Percentiles rank a stretch among this genome's conserved stretches.
These are phyloP conservation scores for Lepidurus apus DNA, from an alignment of 1,140 invertebrate species.

Conservation along the genomic window DNA sequence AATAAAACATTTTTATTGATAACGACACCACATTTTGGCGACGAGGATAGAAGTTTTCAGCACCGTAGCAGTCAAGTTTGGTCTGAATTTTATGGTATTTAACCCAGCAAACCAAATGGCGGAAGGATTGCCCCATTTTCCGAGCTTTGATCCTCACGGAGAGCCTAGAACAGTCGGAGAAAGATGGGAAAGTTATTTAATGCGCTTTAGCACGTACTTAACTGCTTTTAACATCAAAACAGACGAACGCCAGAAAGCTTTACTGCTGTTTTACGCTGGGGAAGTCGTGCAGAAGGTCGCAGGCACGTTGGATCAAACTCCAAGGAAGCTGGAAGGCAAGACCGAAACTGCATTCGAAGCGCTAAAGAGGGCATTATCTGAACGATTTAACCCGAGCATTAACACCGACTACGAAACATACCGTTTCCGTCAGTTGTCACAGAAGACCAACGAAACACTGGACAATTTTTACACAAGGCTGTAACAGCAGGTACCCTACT, in stretches of 20 bases:
- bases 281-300: slow-evolving; percentile 33
- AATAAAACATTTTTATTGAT: too few relatives aligned
- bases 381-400: neutral
- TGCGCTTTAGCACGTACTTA: slow-evolving; percentile 29
- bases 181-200: slow-evolving; percentile 31
- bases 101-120: neutral
- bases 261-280: slow-evolving; percentile 35
- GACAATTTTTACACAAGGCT: neutral
- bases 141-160: neutral
- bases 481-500: neutral
- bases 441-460: neutral
- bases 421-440: slow-evolving; percentile 3
- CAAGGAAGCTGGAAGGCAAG: neutral
- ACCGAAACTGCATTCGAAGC: neutral
- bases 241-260: slow-evolving; percentile 25
- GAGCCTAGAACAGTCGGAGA: neutral
- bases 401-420: slow-evolving; percentile 12
- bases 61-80: too few relatives aligned
- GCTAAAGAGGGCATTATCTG: neutral
- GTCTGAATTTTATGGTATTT: too few relatives aligned
- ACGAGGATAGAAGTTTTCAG: too few relatives aligned
- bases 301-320: slow-evolving; percentile 20
- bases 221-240: slow-evolving; percentile 31
- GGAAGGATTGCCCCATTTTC: neutral
- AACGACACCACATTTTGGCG: too few relatives aligned